phyloP scores from a whole-genome alignment of 2,888 invertebrate genomes.

The Parelbella ahira region DNA sequence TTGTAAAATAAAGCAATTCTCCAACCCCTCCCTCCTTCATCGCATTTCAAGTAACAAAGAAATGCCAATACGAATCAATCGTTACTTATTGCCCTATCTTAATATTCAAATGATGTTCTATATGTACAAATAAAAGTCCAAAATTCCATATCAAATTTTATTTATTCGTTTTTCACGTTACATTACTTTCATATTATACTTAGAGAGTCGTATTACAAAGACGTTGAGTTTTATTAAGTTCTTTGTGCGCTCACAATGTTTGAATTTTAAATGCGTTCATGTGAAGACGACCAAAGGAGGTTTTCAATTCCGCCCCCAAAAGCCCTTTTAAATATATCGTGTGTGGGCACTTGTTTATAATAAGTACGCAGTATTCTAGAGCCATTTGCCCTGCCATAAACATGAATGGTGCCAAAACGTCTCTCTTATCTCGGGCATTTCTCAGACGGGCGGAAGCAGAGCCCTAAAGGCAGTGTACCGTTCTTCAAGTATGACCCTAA shows the following conservation, averaged over 20 bases:
- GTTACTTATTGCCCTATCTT: constrained; percentile 36
- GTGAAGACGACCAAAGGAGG: constrained; percentile 29
- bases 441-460: constrained; percentile 74
- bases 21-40: too few species aligned
- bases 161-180: constrained; percentile 10
- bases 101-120: neutral
- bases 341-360: constrained; percentile 70
- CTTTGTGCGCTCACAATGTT: constrained; percentile 17
- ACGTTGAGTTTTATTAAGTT: constrained; percentile 11
- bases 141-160: too few species aligned
- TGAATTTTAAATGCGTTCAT: constrained; percentile 21
- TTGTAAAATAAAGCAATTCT: constrained; percentile 62
- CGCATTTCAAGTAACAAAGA: constrained; percentile 39
- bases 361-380: constrained; percentile 75
- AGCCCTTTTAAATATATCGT: constrained; percentile 31
- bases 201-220: constrained; percentile 13
- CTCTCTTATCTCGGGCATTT: constrained; percentile 79
- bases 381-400: constrained; percentile 77
- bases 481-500: constrained; percentile 76
- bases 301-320: constrained; percentile 45
- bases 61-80: constrained; percentile 39
- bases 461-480: constrained; percentile 62
- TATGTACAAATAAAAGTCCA: neutral
- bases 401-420: constrained; percentile 80
- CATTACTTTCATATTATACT: constrained; percentile 13